Evolutionary conservation across 2,888 invertebrate genomes (phyloP).

Genomic region (Ophion slaviceki): DNA sequence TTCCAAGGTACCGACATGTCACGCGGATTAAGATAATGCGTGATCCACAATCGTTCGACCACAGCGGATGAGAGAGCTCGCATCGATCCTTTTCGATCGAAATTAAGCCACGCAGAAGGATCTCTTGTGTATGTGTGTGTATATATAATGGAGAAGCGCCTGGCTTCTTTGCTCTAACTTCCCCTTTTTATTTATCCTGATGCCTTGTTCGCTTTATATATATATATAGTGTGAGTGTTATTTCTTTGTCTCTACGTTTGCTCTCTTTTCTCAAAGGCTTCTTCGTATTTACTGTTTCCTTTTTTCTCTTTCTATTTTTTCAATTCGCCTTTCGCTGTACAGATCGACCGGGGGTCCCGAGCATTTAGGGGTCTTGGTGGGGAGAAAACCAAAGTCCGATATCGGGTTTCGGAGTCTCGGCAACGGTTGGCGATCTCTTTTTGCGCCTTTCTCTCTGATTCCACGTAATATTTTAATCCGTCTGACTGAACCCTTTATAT

Average conservation of each 20-base stretch:
- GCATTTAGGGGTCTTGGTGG: slow-evolving; percentile 64
- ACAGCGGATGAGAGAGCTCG: slow-evolving; percentile 63
- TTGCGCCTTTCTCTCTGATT: slow-evolving; percentile 76
- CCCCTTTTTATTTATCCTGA: slow-evolving; percentile 2
- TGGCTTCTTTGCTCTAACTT: slow-evolving; percentile 36
- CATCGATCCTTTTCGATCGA: slow-evolving; percentile 73
- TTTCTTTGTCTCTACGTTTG: slow-evolving; percentile 63
- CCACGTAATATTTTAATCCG: slow-evolving; percentile 81
- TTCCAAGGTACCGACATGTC: slow-evolving; percentile 62
- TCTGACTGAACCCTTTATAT: slow-evolving; percentile 77
- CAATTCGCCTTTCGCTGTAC: slow-evolving; percentile 61
- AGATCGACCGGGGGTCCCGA: slow-evolving; percentile 69
- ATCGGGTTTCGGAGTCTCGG: slow-evolving; percentile 78
- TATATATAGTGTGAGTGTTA: slow-evolving; percentile 12
- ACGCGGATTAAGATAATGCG: slow-evolving; percentile 72
- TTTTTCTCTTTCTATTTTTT: slow-evolving; percentile 70
- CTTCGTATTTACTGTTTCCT: slow-evolving; percentile 57
- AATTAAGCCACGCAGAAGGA: slow-evolving; percentile 77
- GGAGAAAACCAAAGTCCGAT: slow-evolving; percentile 76
- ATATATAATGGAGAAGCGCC: slow-evolving; percentile 45
- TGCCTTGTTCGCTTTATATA: slow-evolving; percentile 12
- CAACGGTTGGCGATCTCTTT: slow-evolving; percentile 64
- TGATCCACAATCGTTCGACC: slow-evolving; percentile 71
- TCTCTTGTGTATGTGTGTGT: slow-evolving; percentile 58
- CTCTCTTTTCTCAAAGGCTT: slow-evolving; percentile 51